phyloP scores from a whole-genome alignment of 2,888 invertebrate genomes.

The Tortrix viridana region DNA sequence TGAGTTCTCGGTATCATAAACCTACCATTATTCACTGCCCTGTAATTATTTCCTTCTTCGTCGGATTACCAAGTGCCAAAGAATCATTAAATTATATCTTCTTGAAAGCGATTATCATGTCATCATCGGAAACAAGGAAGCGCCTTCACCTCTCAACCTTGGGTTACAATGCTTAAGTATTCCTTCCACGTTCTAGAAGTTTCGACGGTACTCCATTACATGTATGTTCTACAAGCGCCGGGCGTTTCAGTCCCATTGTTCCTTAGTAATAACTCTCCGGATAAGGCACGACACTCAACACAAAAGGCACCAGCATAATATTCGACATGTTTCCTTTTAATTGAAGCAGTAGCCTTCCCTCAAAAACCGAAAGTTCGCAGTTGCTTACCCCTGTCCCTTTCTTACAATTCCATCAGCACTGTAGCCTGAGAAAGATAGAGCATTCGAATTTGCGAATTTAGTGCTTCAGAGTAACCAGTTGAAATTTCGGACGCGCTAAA shows the following conservation, averaged over 20 bases:
- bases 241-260: slow-evolving; percentile 21
- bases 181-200: slow-evolving; percentile 14
- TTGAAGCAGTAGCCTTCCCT: slow-evolving; percentile 3
- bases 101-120: slow-evolving; percentile 35
- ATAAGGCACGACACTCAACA: slow-evolving; percentile 23
- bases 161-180: neutral
- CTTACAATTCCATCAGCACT: no score
- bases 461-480: slow-evolving; percentile 1
- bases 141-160: neutral
- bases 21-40: slow-evolving; percentile 31
- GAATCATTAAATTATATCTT: slow-evolving; percentile 30
- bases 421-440: no score
- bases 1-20: slow-evolving; percentile 27
- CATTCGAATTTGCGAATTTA: no score
- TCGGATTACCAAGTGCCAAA: slow-evolving; percentile 30
- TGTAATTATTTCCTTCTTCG: slow-evolving; percentile 34
- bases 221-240: slow-evolving; percentile 26
- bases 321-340: slow-evolving; percentile 29
- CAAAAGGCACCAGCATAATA: slow-evolving; percentile 25
- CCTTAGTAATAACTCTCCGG: slow-evolving; percentile 16
- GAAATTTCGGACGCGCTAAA: slow-evolving; percentile 26
- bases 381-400: no score
- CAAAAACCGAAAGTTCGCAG: no score
- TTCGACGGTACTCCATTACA: slow-evolving; percentile 2
- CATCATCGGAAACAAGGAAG: slow-evolving; percentile 29